phyloP scores from a whole-genome alignment of 2,797 vertebrate genomes.

The Parambassis ranga region DNA sequence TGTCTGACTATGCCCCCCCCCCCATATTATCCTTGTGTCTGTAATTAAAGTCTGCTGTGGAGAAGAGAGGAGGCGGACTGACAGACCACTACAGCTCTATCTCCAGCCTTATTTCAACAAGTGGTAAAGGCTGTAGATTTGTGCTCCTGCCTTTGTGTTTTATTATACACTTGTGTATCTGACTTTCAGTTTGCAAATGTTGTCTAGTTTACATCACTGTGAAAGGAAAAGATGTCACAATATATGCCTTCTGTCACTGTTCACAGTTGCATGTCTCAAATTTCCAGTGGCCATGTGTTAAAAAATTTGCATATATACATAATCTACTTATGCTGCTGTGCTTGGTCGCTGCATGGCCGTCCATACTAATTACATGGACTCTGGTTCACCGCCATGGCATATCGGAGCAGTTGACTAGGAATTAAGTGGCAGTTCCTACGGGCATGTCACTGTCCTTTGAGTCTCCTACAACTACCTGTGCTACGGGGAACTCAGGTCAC shows the following conservation, averaged over 20 bases:
- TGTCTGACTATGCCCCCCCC: slow-evolving; percentile 25
- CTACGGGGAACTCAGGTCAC: slow-evolving; percentile 48
- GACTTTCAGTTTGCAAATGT: background rate
- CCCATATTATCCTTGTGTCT: slow-evolving; percentile 44
- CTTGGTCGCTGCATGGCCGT: slow-evolving; percentile 23
- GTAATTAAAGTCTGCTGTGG: slow-evolving; percentile 55
- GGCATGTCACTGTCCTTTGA: slow-evolving; percentile 46
- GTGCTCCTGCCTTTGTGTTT: background rate
- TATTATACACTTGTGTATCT: slow-evolving; percentile 7
- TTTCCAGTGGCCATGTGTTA: slow-evolving; percentile 35
- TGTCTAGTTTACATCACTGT: background rate
- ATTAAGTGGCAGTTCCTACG: slow-evolving; percentile 42
- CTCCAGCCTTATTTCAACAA: slow-evolving; percentile 2
- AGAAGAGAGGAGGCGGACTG: background rate
- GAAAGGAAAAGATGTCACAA: background rate
- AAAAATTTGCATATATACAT: slow-evolving; percentile 50
- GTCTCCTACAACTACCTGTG: slow-evolving; percentile 27
- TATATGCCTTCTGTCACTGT: slow-evolving; percentile 14
- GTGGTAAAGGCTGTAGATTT: background rate
- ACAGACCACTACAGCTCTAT: background rate
- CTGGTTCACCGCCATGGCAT: slow-evolving; percentile 27
- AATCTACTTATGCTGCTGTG: slow-evolving; percentile 51
- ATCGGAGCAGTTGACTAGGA: slow-evolving; percentile 37
- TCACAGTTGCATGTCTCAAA: slow-evolving; percentile 32
- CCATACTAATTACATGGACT: slow-evolving; percentile 58